These are phyloP conservation scores for Argyresthia goedartella DNA, from an alignment of 2,888 invertebrate species.

Conservation along the genomic window DNA sequence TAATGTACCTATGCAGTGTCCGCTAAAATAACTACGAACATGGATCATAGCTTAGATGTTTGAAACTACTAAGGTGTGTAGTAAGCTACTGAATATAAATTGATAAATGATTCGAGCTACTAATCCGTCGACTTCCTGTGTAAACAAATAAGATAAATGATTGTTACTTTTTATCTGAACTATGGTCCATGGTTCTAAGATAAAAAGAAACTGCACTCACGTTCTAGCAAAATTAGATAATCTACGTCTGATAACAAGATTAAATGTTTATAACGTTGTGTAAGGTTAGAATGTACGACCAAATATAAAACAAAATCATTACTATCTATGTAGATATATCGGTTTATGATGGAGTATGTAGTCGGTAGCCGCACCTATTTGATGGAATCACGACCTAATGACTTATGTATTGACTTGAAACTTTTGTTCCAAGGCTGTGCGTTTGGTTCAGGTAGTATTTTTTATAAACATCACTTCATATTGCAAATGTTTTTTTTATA, in stretches of 20 bases:
- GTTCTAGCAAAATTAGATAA: neutral
- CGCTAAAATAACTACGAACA: too few relatives aligned
- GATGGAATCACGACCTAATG: constrained; percentile 25
- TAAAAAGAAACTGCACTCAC: neutral
- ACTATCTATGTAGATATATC: neutral
- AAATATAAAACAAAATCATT: neutral
- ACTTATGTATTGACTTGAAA: constrained; percentile 16
- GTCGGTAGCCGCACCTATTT: neutral
- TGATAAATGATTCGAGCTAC: too few relatives aligned
- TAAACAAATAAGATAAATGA: too few relatives aligned
- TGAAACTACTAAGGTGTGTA: too few relatives aligned
- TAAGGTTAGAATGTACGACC: constrained; percentile 1
- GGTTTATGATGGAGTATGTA: neutral
- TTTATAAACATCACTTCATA: neutral
- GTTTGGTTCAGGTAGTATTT: constrained; percentile 1
- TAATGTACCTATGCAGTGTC: too few relatives aligned
- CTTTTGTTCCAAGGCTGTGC: constrained; percentile 29
- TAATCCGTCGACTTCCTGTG: too few relatives aligned
- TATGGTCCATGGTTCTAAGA: neutral
- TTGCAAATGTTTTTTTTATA: neutral
- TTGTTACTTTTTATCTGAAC: too few relatives aligned
- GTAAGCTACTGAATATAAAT: too few relatives aligned
- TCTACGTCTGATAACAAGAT: neutral
- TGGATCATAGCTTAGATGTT: too few relatives aligned
- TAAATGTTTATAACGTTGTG: constrained; percentile 1